phyloP scores from a whole-genome alignment of 2,888 invertebrate species.

The Aplocera efformata region DNA sequence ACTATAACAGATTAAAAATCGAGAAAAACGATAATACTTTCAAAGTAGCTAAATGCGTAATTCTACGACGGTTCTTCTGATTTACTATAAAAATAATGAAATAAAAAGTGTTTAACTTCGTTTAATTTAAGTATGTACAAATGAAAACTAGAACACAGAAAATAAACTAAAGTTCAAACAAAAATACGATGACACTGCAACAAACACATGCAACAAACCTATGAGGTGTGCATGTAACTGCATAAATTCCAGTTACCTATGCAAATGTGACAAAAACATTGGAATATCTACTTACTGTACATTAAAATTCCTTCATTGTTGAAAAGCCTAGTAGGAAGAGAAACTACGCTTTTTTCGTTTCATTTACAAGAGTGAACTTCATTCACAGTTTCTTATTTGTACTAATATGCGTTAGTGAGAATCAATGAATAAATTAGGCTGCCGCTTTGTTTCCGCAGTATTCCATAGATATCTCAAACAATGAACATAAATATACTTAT shows the following conservation, averaged over 20 bases:
- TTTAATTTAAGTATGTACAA: too few species aligned
- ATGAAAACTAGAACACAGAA: too few species aligned
- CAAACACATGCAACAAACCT: too few species aligned
- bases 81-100: too few species aligned
- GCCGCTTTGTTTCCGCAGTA: conserved; percentile 6
- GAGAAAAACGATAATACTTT: too few species aligned
- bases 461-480: conserved; percentile 13
- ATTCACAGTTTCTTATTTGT: conserved; percentile 13
- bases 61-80: too few species aligned
- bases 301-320: conserved; percentile 12
- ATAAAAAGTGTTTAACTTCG: too few species aligned
- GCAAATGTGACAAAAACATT: conserved; percentile 10
- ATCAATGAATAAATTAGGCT: conserved; percentile 11
- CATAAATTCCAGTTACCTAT: conserved; percentile 9
- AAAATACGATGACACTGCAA: too few species aligned
- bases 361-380: conserved; percentile 8
- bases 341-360: conserved; percentile 1
- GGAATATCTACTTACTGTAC: conserved; percentile 3
- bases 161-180: too few species aligned
- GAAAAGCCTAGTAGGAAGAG: conserved; percentile 11
- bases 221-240: conserved; percentile 9
- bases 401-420: conserved; percentile 8
- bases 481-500: conserved; percentile 4
- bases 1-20: too few species aligned
- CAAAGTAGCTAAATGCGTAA: too few species aligned